Evolutionary conservation across 1,140 invertebrate species (phyloP).

Genomic region (Pentalonia nigronervosa): DNA sequence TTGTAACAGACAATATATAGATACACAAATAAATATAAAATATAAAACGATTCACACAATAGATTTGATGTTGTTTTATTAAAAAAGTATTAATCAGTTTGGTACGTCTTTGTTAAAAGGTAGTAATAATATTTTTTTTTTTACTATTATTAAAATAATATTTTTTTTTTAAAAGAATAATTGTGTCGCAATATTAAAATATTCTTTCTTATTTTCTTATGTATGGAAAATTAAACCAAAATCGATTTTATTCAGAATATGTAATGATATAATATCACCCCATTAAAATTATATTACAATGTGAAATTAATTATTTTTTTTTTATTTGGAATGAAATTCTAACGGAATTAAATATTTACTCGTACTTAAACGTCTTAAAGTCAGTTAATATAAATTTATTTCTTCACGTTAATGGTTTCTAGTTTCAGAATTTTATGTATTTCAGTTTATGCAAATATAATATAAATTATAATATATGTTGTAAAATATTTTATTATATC

Average conservation of each 20-base stretch:
- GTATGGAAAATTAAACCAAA: neutral
- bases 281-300: neutral
- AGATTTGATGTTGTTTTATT: neutral
- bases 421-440: neutral
- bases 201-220: neutral
- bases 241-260: neutral
- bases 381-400: neutral
- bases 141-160: neutral
- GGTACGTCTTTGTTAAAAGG: neutral
- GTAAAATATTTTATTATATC: neutral
- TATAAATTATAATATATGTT: neutral
- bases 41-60: conserved; percentile 1
- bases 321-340: neutral
- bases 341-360: neutral
- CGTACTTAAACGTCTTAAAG: neutral
- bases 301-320: neutral
- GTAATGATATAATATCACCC: neutral
- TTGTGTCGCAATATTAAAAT: neutral
- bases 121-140: neutral
- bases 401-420: neutral
- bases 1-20: neutral
- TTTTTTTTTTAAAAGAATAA: neutral
- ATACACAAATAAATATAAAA: neutral
- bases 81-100: neutral
- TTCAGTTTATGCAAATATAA: neutral